Evolutionary conservation across 2,113 vertebrate species (phyloP).

Genomic region (Micronycteris hirsuta): DNA sequence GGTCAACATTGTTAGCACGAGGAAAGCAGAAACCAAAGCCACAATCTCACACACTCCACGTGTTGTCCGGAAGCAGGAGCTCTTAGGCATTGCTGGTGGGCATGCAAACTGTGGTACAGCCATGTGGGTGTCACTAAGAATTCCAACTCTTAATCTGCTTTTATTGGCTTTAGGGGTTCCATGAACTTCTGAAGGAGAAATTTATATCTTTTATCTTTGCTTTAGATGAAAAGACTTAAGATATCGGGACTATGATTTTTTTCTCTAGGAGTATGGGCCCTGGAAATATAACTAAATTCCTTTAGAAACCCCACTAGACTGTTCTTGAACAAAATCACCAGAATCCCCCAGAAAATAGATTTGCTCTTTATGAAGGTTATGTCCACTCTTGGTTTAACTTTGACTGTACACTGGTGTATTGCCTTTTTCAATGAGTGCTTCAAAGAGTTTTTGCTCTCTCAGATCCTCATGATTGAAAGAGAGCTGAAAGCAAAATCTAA

Average conservation of each 20-base stretch:
- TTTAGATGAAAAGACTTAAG: not conserved
- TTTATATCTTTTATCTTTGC: not conserved
- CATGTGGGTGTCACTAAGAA: not conserved
- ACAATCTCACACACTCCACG: not conserved
- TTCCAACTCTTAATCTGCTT: not conserved
- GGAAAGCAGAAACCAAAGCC: not conserved
- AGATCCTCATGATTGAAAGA: not conserved
- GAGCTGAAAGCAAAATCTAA: not conserved
- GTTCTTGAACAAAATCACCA: not conserved
- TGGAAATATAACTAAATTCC: not conserved
- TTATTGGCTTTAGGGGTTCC: not conserved
- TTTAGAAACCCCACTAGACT: not conserved
- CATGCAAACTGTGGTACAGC: not conserved
- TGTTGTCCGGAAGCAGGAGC: not conserved
- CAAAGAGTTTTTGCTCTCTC: not conserved
- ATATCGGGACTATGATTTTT: not conserved
- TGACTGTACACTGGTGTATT: not conserved
- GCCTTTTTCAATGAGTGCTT: not conserved
- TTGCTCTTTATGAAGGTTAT: not conserved
- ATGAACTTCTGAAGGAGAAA: not conserved
- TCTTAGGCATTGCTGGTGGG: not conserved
- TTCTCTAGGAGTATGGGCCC: not conserved
- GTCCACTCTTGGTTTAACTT: not conserved
- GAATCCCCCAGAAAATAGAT: not conserved
- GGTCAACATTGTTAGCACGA: not conserved